Evolutionary conservation across 2,888 invertebrate genomes (phyloP), one percentile per base, ranked within the genome.

Genomic region (Fragum whitleyi): DNA sequence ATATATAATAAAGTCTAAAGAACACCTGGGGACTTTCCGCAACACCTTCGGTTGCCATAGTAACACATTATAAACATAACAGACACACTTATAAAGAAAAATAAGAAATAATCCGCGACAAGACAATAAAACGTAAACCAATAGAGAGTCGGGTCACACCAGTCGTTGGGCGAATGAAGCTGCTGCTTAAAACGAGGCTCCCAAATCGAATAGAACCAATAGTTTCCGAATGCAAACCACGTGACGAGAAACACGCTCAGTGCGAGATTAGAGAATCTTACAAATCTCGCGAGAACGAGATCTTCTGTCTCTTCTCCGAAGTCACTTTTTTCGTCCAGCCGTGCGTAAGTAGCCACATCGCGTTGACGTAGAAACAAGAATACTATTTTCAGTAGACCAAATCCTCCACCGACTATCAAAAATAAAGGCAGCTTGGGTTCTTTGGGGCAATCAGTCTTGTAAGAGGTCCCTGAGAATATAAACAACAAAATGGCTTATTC

Each of bases 361-460:
- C 95, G 95, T 94, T 96, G 96, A 14, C 95, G 95, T 95, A 96
- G 96, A 76, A 95, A 95, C 93, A 97, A 95, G 28, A 93, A 90
- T 23, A 91, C 72, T 26, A 93, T 83, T 83, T 96, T 96, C 1
- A 96, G 95, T 21, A 96, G 95, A 0, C 97, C 97, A 16, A 96
- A 95, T 14, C 96, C 95, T 0, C 97, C 97, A 0, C 97, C 97
- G n/a, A 97, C 96, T 77, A 97, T 95, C 96, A 97, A 96, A 94
- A 97, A 97, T 32, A 97, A 95, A 0, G 97, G 97, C 85, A 97
- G 96, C 80, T 96, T 95, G 0, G 96, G 96, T 93, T 97, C 96
- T 62, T 95, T 95, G 0, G 97, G 97, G 88, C 97, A 97, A 92
- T 97, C 97, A 26, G 96, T 95, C 79, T 96, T 95, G 94, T 96